A percentile compares a stretch with the other conserved stretches of the same genome.
Evolutionary conservation across 2,888 invertebrate species (phyloP).

Genomic region (Cremastinae sp.): DNA sequence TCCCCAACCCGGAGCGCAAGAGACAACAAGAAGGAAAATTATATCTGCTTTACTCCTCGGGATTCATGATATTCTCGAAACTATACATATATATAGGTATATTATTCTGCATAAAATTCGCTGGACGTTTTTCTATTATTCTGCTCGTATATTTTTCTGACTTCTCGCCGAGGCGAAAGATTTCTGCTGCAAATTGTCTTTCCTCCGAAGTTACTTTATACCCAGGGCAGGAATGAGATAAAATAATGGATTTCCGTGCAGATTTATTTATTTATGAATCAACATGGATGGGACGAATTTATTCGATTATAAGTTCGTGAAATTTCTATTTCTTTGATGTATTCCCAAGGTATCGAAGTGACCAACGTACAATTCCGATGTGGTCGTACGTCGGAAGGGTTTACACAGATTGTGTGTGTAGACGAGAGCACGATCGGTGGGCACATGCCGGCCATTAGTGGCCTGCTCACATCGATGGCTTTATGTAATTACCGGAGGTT

Average conservation of each 20-base stretch:
- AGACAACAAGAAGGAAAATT: constrained; percentile 26
- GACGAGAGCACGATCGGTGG: neutral
- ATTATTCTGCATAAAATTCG: constrained; percentile 32
- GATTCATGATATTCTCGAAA: constrained; percentile 35
- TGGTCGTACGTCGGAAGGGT: too few relatives aligned
- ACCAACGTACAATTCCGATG: too few relatives aligned
- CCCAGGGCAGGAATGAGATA: too few relatives aligned
- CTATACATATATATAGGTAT: constrained; percentile 10
- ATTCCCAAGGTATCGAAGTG: neutral
- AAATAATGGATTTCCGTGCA: too few relatives aligned
- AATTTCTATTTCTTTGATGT: too few relatives aligned
- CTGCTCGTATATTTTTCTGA: neutral
- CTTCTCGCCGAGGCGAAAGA: too few relatives aligned
- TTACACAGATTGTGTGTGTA: neutral
- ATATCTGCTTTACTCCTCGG: constrained; percentile 26
- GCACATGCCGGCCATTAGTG: constrained; percentile 57
- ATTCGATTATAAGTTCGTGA: too few relatives aligned
- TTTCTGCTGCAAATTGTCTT: too few relatives aligned
- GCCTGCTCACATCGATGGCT: constrained; percentile 59
- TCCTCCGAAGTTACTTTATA: too few relatives aligned
- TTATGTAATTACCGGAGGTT: constrained; percentile 60
- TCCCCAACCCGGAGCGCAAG: neutral
- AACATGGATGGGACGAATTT: too few relatives aligned
- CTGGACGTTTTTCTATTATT: constrained; percentile 29
- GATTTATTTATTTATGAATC: too few relatives aligned